Evolutionary conservation across 2,113 vertebrate genomes (phyloP), one percentile per base, ranked within the genome.

Genomic region (Rhinichthys klamathensis): DNA sequence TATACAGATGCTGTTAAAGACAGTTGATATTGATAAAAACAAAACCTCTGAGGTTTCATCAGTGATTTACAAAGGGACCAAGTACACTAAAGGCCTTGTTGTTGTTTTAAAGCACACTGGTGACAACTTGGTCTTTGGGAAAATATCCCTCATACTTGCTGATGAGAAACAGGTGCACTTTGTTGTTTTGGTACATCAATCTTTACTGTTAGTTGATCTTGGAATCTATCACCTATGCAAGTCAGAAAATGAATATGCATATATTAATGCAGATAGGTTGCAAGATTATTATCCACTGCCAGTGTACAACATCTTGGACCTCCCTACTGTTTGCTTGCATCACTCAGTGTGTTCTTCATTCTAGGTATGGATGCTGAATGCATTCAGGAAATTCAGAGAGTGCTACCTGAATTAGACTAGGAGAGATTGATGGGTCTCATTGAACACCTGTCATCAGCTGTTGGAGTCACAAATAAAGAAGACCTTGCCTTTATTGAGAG

Each of bases 221-320:
- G 78, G 54, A 84, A 41, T 81, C 38, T 69, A 84, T 23, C 46
- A 65, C 83, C 32, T 83, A 16, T 15, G 18, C 12, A 77, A 15
- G 5, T 3, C 38, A 77, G 60, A 49, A 23, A 13, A 84, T 13
- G 38, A 65, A n/a, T 58, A 80, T 72, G 32, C 44, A 70, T 30
- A 84, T 44, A 38, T n/a, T 87, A 15, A 80, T 41, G 16, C 84
- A 87, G 13, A 85, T 76, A 32, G 38, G 84, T 49, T 88, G 16
- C 30, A 85, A 67, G 82, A 90, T 58, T 87, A 90, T 79, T 90
- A 85, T 60, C 87, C 73, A 72, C 56, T 85, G 23, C 74, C 41
- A 44, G 73, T 70, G 77, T 79, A 69, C 25, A 82, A n/a, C 44
- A 16, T 86, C 12, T 81, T 61, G 72, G 82, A 44, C 54, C 85